phyloP scores from a whole-genome alignment of 2,888 invertebrate species.

The Graphium colonna region DNA sequence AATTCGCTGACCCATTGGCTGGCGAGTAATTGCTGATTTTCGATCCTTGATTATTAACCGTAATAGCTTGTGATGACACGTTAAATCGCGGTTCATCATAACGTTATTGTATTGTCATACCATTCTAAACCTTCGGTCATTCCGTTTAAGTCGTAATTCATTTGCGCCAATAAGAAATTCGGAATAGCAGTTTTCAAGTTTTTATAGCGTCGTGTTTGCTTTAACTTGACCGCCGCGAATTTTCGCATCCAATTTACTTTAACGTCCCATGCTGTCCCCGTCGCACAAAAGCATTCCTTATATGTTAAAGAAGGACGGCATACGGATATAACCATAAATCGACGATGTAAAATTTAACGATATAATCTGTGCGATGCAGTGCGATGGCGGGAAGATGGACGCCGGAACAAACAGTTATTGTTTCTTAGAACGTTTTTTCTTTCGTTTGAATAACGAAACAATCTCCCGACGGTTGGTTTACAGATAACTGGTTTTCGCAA shows the following conservation, averaged over 20 bases:
- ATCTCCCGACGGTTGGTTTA: constrained; percentile 9
- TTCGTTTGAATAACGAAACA: constrained; percentile 7
- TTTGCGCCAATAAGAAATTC: constrained; percentile 2
- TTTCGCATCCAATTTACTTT: constrained; percentile 58
- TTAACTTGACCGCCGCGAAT: constrained; percentile 58
- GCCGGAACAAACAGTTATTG: constrained; percentile 36
- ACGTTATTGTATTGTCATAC: constrained; percentile 23
- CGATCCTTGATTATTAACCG: constrained; percentile 9
- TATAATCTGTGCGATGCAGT: constrained; percentile 32
- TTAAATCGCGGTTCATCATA: constrained; percentile 18
- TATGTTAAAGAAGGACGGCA: constrained; percentile 37
- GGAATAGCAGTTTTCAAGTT: constrained; percentile 41
- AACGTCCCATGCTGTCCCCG: constrained; percentile 41
- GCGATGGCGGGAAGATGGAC: constrained; percentile 26
- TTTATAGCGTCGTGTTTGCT: constrained; percentile 53
- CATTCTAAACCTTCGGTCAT: constrained; percentile 35
- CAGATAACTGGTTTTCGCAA: background rate
- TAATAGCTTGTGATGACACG: constrained; percentile 19
- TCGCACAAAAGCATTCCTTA: constrained; percentile 29
- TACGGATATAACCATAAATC: constrained; percentile 50
- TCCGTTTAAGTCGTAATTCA: background rate
- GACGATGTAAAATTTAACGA: constrained; percentile 68
- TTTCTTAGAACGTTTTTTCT: constrained; percentile 29
- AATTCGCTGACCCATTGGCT: constrained; percentile 2
- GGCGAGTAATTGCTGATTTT: constrained; percentile 12